A percentile compares a stretch with the other conserved stretches of the same genome.
Evolutionary conservation across 1,140 invertebrate species (phyloP).

Genomic region (Galleria mellonella): DNA sequence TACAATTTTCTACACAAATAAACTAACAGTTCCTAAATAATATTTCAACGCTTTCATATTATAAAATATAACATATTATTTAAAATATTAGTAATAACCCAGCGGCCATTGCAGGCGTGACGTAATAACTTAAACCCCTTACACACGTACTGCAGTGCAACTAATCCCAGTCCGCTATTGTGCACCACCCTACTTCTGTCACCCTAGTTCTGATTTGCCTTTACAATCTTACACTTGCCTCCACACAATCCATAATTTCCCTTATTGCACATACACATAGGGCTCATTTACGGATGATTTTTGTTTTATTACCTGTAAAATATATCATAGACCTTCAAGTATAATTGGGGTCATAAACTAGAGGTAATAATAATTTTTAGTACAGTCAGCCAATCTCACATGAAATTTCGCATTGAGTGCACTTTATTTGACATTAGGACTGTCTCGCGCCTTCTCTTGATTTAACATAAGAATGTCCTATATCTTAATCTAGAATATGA

Average conservation of each 20-base stretch:
- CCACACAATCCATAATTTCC: background rate
- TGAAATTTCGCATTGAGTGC: no score
- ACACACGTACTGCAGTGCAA: slow-evolving; percentile 24
- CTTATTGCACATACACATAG: slow-evolving; percentile 10
- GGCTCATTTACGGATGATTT: slow-evolving; percentile 8
- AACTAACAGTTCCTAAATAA: no score
- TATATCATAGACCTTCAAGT: slow-evolving; percentile 10
- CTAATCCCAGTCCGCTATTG: slow-evolving; percentile 47
- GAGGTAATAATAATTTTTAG: slow-evolving; percentile 9
- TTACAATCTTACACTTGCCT: slow-evolving; percentile 2
- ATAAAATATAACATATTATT: no score
- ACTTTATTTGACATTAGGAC: no score
- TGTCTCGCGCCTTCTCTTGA: no score
- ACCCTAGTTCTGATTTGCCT: slow-evolving; percentile 25
- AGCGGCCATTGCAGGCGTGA: slow-evolving; percentile 46
- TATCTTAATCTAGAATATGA: no score
- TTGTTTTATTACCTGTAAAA: background rate
- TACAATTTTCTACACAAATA: no score
- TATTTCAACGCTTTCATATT: no score
- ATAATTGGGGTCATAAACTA: slow-evolving; percentile 31
- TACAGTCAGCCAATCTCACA: no score
- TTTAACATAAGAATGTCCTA: no score
- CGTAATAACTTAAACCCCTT: slow-evolving; percentile 59
- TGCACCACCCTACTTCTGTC: slow-evolving; percentile 37
- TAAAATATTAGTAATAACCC: slow-evolving; percentile 46